phyloP scores from a whole-genome alignment of 53 echinoderm and acorn worm genomes.

The Hippasteria phrygiana region DNA sequence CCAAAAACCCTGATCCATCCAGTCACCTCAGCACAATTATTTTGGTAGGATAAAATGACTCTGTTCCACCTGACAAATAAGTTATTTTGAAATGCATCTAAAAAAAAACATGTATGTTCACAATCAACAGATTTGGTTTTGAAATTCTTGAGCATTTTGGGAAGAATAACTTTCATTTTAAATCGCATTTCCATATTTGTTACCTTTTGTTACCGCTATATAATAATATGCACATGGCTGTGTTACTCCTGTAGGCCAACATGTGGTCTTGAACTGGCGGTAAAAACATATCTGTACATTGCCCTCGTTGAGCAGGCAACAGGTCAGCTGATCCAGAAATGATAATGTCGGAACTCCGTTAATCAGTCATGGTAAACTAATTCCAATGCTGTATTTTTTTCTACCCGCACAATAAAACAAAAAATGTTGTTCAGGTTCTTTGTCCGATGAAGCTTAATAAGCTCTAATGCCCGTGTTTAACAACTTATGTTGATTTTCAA shows the following conservation, averaged over 20 bases:
- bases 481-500: neutral
- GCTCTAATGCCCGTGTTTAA: constrained; percentile 4
- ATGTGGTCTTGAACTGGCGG: constrained; percentile 16
- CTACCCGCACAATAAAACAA: neutral
- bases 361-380: neutral
- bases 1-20: too few relatives aligned
- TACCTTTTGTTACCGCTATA: too few relatives aligned
- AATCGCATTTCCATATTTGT: too few relatives aligned
- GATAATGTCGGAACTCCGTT: neutral
- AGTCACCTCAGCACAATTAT: too few relatives aligned
- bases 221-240: neutral
- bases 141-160: too few relatives aligned
- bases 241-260: neutral
- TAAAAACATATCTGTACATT: constrained; percentile 10
- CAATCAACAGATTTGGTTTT: too few relatives aligned
- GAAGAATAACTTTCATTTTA: too few relatives aligned
- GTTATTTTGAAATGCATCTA: too few relatives aligned
- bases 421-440: neutral
- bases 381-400: neutral
- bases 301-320: neutral
- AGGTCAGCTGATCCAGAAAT: neutral
- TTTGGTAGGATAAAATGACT: too few relatives aligned
- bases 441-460: neutral
- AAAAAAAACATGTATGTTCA: too few relatives aligned
- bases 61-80: too few relatives aligned